phyloP scores from a whole-genome alignment of 2,888 invertebrate genomes.

The Melieria omissa region DNA sequence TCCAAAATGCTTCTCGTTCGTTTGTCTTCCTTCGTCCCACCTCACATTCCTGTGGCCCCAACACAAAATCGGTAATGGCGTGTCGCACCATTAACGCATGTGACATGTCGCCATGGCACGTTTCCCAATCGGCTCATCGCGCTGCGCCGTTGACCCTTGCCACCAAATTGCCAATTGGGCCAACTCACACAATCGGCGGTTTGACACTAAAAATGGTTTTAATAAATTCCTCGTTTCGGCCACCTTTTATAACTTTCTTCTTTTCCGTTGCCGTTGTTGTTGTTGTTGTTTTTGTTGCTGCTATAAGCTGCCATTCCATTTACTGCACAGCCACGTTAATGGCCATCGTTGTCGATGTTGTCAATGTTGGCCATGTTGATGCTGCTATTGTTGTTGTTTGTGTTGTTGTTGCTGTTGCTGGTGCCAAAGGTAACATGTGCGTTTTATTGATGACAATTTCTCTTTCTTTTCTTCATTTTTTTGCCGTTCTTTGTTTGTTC shows the following conservation, averaged over 20 bases:
- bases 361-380: background rate
- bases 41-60: background rate
- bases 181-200: slow-evolving; percentile 24
- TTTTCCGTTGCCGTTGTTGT: background rate
- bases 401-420: background rate
- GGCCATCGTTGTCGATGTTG: background rate
- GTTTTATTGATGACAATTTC: slow-evolving; percentile 54
- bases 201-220: slow-evolving; percentile 34
- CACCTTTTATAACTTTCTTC: slow-evolving; percentile 13
- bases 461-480: slow-evolving; percentile 26
- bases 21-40: too few species aligned
- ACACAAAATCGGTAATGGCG: background rate
- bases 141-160: background rate
- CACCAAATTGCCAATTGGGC: slow-evolving; percentile 12
- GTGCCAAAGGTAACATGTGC: slow-evolving; percentile 51
- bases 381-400: slow-evolving; percentile 11
- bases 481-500: slow-evolving; percentile 1
- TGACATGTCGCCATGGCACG: slow-evolving; percentile 21
- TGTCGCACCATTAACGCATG: slow-evolving; percentile 26
- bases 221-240: slow-evolving; percentile 26
- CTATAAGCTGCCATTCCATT: too few species aligned
- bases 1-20: too few species aligned
- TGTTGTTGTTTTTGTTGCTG: background rate
- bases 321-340: too few species aligned
- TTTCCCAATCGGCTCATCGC: slow-evolving; percentile 1